phyloP scores from a whole-genome alignment of 2,797 vertebrate species.

The Danio tinwini region DNA sequence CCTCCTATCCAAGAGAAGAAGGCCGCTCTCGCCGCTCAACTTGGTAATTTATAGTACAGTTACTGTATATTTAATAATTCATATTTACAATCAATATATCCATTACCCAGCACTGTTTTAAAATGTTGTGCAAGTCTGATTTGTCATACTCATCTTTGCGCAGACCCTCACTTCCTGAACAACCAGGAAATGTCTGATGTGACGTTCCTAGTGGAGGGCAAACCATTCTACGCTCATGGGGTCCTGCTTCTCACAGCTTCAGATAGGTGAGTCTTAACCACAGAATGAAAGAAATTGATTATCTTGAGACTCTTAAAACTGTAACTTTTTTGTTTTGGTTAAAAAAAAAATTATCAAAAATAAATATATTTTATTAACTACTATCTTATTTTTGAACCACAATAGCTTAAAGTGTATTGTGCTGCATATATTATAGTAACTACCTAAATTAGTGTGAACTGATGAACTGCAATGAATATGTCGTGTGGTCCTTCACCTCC shows the following conservation, averaged over 20 bases:
- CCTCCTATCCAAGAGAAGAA: conserved; percentile 86
- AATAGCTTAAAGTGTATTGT: no score
- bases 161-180: conserved; percentile 97
- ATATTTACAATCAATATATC: neutral
- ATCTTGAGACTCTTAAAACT: neutral
- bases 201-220: conserved; percentile 93
- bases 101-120: neutral
- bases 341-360: no score
- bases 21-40: conserved; percentile 87
- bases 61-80: neutral
- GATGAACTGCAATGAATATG: no score
- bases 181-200: conserved; percentile 98
- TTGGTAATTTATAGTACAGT: conserved; percentile 63
- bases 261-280: conserved; percentile 82
- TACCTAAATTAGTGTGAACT: no score
- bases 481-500: no score
- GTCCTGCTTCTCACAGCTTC: conserved; percentile 96
- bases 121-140: neutral
- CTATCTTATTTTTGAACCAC: no score
- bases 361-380: no score
- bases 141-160: neutral
- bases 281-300: neutral
- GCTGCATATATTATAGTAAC: no score
- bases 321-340: no score
- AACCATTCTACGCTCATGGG: conserved; percentile 93